Evolutionary conservation across 1,140 invertebrate genomes (phyloP), one percentile per base, ranked within the genome.

Genomic region (Whitmania pigra): DNA sequence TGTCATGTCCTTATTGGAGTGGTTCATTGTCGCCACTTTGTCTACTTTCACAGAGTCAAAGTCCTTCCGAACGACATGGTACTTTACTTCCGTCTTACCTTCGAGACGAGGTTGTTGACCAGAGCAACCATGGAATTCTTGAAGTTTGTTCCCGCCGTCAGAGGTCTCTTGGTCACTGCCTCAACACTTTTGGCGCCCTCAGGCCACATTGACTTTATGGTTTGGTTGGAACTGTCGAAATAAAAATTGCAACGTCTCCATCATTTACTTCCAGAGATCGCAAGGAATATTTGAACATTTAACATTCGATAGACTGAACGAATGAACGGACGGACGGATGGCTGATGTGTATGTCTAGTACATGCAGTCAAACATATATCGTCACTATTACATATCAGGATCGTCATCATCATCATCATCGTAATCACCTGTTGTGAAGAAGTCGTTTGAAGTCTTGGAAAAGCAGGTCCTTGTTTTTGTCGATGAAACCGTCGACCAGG

Each of bases 71-170:
- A n/a, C n/a, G n/a, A n/a, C n/a, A n/a, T n/a, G n/a, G n/a, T n/a
- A n/a, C n/a, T n/a, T n/a, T n/a, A n/a, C n/a, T n/a, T n/a, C 43
- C 43, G 2, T 11, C 57, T 73, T 76, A 83, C 83, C 78, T 96
- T 96, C 78, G 87, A 90, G 15, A 88, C 87, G 75, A 98, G 82
- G 67, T 91, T 94, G 68, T 90, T 87, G 1, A 96, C 91, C 29
- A 98, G 84, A 36, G 89, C 87, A 70, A 90, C 85, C 89, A 98
- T 97, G 2, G 94, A 97, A 77, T 89, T 92, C 80, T 93, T 92
- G 86, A 98, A 98, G 53, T 94, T 83, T 0, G 91, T 92, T 43
- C 92, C 93, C 40, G 93, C 93, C 0, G 93, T 97, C 36, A 89
- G 85, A 0, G 94, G 94, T 40, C 94, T 85, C 79, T 94, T 96